Conservation (phyloP, 1,140 invertebrate genomes). For the Drosophila melanica region DNA sequence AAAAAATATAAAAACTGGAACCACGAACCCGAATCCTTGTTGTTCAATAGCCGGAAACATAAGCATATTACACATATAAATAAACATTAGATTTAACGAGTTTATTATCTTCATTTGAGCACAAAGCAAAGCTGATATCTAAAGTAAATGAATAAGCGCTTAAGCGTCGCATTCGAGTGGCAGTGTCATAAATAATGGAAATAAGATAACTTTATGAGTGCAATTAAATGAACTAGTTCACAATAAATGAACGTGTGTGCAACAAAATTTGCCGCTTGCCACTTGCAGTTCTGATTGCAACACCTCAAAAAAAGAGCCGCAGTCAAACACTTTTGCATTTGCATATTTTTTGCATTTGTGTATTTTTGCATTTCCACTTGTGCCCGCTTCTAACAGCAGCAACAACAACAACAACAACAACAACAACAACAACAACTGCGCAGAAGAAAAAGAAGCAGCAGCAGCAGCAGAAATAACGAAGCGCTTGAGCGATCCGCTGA, state of each 20-base stretch:
- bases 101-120: too few relatives aligned
- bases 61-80: too few relatives aligned
- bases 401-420: background rate
- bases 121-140: background rate
- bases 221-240: conserved; percentile 5
- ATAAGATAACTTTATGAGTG: conserved; percentile 11
- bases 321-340: too few relatives aligned
- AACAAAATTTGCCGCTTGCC: background rate
- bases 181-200: background rate
- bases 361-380: conserved; percentile 49
- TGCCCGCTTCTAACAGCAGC: background rate
- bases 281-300: too few relatives aligned
- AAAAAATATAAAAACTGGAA: too few relatives aligned
- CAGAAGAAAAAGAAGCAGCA: conserved; percentile 10
- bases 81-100: too few relatives aligned
- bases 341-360: background rate
- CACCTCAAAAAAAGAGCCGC: too few relatives aligned
- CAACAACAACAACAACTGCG: background rate
- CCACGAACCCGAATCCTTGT: too few relatives aligned
- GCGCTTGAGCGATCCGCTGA: conserved; percentile 67
- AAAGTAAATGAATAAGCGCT: background rate
- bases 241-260: background rate
- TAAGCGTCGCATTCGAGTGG: background rate
- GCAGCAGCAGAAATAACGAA: conserved; percentile 34
- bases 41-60: too few relatives aligned